Evolutionary conservation across 2,797 vertebrate genomes (phyloP).

Genomic region (Tiaroga cobitis): DNA sequence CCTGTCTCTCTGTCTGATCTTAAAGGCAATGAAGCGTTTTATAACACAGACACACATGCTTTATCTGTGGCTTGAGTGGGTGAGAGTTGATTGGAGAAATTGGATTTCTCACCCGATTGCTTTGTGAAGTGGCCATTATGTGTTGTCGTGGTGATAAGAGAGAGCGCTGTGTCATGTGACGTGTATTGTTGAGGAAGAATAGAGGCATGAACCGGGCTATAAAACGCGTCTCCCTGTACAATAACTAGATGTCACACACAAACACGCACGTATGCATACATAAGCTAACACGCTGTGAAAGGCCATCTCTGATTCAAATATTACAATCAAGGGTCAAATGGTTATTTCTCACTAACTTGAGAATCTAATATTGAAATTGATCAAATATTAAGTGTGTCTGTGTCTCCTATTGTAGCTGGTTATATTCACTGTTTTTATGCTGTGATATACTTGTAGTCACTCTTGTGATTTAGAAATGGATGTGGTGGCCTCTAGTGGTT

Average conservation of each 20-base stretch:
- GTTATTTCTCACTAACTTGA: neutral
- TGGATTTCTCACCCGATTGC: conserved; percentile 37
- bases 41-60: conserved; percentile 22
- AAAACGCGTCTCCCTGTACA: conserved; percentile 6
- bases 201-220: neutral
- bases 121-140: conserved; percentile 40
- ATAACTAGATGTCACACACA: conserved; percentile 1
- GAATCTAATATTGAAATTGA: neutral
- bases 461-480: conserved; percentile 4
- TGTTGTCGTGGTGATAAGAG: conserved; percentile 30
- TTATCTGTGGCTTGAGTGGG: conserved; percentile 25
- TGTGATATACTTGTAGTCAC: neutral
- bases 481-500: conserved; percentile 31
- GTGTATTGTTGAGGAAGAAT: conserved; percentile 12
- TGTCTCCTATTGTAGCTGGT: neutral
- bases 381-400: neutral
- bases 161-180: conserved; percentile 19
- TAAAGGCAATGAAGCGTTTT: conserved; percentile 18
- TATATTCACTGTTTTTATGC: neutral
- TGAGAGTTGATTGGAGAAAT: conserved; percentile 9
- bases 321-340: neutral
- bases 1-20: neutral
- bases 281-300: neutral
- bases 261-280: neutral
- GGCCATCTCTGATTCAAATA: neutral